Evolutionary conservation across 2,797 vertebrate genomes (phyloP).

Genomic region (Anguilla marmorata): DNA sequence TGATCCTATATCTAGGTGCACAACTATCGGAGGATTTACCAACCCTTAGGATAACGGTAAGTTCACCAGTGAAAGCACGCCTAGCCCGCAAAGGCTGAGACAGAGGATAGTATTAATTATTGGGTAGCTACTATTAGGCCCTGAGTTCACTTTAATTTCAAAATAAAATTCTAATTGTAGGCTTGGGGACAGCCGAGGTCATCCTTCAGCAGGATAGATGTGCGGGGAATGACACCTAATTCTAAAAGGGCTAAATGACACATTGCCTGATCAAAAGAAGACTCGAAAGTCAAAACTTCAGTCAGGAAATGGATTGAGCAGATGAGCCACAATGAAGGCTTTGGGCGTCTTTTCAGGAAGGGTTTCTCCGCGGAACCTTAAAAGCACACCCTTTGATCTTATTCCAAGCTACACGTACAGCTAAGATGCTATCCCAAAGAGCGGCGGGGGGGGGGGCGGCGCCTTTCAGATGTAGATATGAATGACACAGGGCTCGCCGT

Average conservation of each 20-base stretch:
- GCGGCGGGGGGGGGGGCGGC: neutral
- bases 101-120: conserved; percentile 17
- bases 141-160: conserved; percentile 15
- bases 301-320: conserved; percentile 41
- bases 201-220: conserved; percentile 27
- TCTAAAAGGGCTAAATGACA: conserved; percentile 43
- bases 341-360: conserved; percentile 35
- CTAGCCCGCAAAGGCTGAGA: conserved; percentile 29
- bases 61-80: neutral
- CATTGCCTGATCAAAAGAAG: conserved; percentile 46
- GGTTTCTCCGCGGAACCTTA: conserved; percentile 17
- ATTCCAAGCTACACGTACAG: neutral
- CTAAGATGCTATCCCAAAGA: neutral
- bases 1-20: neutral
- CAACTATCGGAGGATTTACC: neutral
- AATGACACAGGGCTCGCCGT: neutral
- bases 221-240: conserved; percentile 31
- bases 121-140: conserved; percentile 11
- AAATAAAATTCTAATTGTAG: conserved; percentile 41
- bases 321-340: conserved; percentile 43
- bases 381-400: neutral
- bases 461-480: neutral
- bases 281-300: conserved; percentile 43
- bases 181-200: conserved; percentile 31
- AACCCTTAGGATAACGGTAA: neutral